phyloP scores from a whole-genome alignment of 2,113 vertebrate genomes.

The Lophius piscatorius region DNA sequence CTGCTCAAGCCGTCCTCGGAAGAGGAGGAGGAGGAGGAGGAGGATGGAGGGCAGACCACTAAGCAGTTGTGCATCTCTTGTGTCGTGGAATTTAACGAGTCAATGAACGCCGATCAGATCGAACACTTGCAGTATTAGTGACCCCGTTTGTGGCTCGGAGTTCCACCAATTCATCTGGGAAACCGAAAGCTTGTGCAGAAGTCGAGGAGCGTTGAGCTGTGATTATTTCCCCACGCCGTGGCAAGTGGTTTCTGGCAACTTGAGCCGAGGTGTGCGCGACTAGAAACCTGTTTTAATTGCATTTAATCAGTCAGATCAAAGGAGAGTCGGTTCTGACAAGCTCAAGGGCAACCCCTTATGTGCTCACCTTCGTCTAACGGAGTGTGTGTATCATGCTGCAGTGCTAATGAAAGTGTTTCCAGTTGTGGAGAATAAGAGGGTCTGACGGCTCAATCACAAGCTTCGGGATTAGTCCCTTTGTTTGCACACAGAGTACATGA shows the following conservation, averaged over 20 bases:
- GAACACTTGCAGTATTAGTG: conserved; percentile 21
- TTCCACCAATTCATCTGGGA: too few species aligned
- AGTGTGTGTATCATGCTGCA: conserved; percentile 2
- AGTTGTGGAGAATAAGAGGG: not conserved
- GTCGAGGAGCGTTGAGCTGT: conserved; percentile 33
- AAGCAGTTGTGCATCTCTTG: conserved; percentile 1
- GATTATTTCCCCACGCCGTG: conserved; percentile 37
- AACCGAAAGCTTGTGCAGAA: conserved; percentile 24
- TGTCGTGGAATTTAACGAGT: not conserved
- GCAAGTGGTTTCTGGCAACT: conserved; percentile 42
- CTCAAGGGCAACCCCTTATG: not conserved
- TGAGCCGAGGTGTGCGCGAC: conserved; percentile 22
- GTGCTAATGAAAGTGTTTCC: not conserved
- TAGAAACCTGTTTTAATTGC: too few species aligned
- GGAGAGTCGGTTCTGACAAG: not conserved
- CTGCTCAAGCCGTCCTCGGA: not conserved
- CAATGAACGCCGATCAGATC: conserved; percentile 21
- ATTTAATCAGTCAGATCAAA: too few species aligned
- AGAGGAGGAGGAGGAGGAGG: too few species aligned
- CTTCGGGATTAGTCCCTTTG: conserved; percentile 46
- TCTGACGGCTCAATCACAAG: conserved; percentile 40
- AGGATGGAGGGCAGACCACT: not conserved
- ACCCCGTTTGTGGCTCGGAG: conserved; percentile 16
- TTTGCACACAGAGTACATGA: conserved; percentile 47
- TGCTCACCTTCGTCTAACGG: not conserved